Conservation (phyloP, 2,797 vertebrate species). For the Threskiornis aethiopicus region DNA sequence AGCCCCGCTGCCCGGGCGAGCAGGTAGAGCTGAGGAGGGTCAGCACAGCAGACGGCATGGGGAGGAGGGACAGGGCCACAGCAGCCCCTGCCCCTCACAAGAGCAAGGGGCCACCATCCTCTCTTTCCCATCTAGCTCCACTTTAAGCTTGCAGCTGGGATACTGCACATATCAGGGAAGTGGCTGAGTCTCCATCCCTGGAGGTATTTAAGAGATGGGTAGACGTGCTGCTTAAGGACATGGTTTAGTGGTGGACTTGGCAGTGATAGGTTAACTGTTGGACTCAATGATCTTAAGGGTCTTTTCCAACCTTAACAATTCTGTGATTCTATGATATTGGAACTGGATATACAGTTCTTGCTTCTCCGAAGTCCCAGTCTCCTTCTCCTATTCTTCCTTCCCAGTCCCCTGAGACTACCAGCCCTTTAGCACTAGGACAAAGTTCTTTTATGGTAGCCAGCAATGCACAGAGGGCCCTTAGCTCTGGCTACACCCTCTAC, state of each 20-base stretch:
- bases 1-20: not conserved
- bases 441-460: not conserved
- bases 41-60: not conserved
- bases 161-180: too few species aligned
- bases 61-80: not conserved
- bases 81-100: not conserved
- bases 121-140: too few species aligned
- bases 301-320: too few species aligned
- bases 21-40: not conserved
- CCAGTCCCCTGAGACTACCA: not conserved
- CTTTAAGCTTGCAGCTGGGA: not conserved
- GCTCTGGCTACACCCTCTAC: not conserved
- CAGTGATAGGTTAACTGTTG: too few species aligned
- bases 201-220: too few species aligned
- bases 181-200: too few species aligned
- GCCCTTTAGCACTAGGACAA: not conserved
- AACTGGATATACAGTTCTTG: not conserved
- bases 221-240: too few species aligned
- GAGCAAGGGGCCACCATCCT: not conserved
- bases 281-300: too few species aligned
- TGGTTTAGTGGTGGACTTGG: too few species aligned
- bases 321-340: not conserved
- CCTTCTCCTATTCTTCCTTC: not conserved
- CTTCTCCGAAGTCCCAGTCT: not conserved
- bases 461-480: accelerated